Percentiles rank a stretch among this genome's conserved stretches.
phyloP scores from a whole-genome alignment of 2,113 vertebrate species.

The Mionectes macconnelli region DNA sequence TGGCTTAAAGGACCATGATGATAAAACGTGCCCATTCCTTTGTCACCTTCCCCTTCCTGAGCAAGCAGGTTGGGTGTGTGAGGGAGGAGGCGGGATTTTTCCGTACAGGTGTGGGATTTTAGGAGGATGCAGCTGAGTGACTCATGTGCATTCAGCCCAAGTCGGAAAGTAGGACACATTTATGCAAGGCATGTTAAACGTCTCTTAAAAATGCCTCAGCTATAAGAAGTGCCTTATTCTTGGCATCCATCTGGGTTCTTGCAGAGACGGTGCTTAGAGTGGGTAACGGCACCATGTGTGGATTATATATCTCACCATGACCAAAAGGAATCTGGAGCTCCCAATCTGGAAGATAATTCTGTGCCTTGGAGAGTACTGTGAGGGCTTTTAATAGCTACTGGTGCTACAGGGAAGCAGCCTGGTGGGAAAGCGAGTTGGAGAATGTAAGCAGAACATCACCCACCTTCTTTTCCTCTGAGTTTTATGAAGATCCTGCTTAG shows the following conservation, averaged over 20 bases:
- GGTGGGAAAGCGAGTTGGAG: not conserved
- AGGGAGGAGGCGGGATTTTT: not conserved
- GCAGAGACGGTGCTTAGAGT: not conserved
- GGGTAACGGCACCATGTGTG: conserved; percentile 20
- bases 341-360: conserved; percentile 46
- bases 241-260: conserved; percentile 50
- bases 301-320: conserved; percentile 17
- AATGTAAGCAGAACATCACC: conserved; percentile 33
- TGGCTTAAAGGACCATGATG: not conserved
- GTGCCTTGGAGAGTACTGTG: not conserved
- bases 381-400: conserved; percentile 41
- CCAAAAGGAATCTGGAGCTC: conserved; percentile 46
- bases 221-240: conserved; percentile 56
- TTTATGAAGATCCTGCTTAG: not conserved
- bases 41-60: not conserved
- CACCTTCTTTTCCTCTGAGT: conserved; percentile 20
- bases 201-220: conserved; percentile 39
- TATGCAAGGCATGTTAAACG: conserved; percentile 38
- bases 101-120: not conserved
- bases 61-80: not conserved
- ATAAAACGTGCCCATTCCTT: not conserved
- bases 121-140: not conserved
- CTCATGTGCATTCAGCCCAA: not conserved
- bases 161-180: conserved; percentile 45
- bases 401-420: not conserved